These are phyloP conservation scores for Lipophrys pholis DNA, from an alignment of 2,113 vertebrate species.

Conservation along the genomic window DNA sequence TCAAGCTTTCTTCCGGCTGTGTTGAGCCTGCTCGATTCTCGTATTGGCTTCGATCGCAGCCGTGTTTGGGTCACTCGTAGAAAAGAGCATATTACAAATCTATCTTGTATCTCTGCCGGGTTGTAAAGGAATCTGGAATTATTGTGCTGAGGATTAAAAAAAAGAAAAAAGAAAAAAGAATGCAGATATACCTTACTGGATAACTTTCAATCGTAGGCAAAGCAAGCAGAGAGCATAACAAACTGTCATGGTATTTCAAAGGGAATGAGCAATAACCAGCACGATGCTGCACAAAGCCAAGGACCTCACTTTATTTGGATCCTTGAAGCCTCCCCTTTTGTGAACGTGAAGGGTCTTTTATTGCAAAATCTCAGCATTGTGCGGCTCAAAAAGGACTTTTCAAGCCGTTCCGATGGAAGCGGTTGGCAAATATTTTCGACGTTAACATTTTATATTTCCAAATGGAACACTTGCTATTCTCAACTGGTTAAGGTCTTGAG, in stretches of 20 bases:
- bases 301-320: no score
- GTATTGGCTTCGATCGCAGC: background rate
- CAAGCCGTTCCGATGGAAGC: no score
- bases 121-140: slow-evolving; percentile 12
- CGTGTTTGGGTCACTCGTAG: slow-evolving; percentile 10
- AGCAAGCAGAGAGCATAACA: background rate
- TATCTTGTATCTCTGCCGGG: background rate
- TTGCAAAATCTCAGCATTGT: no score
- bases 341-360: background rate
- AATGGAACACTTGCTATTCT: no score
- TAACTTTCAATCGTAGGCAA: background rate
- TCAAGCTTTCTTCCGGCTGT: slow-evolving; percentile 16
- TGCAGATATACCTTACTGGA: no score
- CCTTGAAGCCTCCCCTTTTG: background rate
- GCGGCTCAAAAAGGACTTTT: no score
- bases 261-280: background rate
- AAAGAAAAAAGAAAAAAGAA: background rate
- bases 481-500: no score
- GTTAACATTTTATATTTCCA: no score
- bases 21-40: slow-evolving; percentile 5
- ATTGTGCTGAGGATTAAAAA: background rate
- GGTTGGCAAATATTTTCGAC: no score
- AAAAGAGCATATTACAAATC: slow-evolving; percentile 3
- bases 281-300: no score
- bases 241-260: background rate